These are phyloP conservation scores for Matsumurasca onukii DNA, from an alignment of 1,140 invertebrate genomes.

Conservation along the genomic window DNA sequence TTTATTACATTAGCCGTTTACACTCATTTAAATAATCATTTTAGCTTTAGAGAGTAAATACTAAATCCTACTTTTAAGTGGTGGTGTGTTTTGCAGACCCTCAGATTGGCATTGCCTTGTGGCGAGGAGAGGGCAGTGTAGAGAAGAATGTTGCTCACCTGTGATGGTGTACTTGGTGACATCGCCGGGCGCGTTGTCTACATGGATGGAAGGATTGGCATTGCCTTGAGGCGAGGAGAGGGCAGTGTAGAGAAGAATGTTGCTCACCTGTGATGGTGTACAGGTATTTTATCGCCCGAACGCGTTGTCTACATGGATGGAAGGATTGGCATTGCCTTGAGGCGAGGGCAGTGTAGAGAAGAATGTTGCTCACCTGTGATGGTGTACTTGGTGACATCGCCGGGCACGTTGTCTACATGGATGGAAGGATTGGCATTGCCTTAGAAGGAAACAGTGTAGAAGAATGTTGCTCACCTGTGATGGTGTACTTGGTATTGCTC, in stretches of 20 bases:
- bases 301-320: conserved; percentile 51
- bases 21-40: too few species aligned
- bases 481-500: conserved; percentile 50
- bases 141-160: too few species aligned
- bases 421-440: conserved; percentile 51
- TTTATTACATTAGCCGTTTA: too few species aligned
- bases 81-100: too few species aligned
- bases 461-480: conserved; percentile 58
- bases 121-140: too few species aligned
- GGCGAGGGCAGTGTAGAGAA: too few species aligned
- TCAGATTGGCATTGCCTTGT: too few species aligned
- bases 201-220: conserved; percentile 50
- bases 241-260: neutral
- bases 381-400: conserved; percentile 49
- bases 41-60: too few species aligned
- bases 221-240: neutral
- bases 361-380: conserved; percentile 53
- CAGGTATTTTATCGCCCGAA: conserved; percentile 47
- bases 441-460: too few species aligned
- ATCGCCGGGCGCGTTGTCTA: conserved; percentile 50
- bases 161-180: conserved; percentile 52
- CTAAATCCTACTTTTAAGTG: too few species aligned
- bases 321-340: too few species aligned
- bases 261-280: conserved; percentile 55
- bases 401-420: conserved; percentile 50